Evolutionary conservation across 1,140 invertebrate genomes (phyloP).

Genomic region (Bombyx mandarina): DNA sequence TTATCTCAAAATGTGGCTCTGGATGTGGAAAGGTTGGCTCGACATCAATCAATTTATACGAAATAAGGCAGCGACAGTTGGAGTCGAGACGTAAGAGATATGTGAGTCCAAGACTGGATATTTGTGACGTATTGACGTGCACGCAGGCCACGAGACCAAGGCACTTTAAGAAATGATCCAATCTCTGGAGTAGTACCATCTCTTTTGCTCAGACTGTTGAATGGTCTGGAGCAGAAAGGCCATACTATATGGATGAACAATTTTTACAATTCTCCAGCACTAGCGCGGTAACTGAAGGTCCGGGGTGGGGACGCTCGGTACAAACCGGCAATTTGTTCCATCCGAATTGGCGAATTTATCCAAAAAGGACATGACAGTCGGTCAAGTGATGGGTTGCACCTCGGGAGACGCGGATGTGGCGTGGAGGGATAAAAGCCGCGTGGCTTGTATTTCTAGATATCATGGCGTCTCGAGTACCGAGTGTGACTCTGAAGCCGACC

Average conservation of each 20-base stretch:
- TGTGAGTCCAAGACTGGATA: conserved; percentile 22
- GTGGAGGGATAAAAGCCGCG: conserved; percentile 5
- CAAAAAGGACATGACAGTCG: conserved; percentile 4
- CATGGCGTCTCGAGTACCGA: conserved; percentile 2
- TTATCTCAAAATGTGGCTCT: conserved; percentile 18
- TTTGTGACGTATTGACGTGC: neutral
- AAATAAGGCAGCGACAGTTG: conserved; percentile 15
- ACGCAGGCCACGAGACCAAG: neutral
- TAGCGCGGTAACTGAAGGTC: conserved; percentile 15
- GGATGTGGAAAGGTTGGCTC: conserved; percentile 19
- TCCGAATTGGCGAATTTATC: conserved; percentile 4
- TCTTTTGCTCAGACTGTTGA: no score
- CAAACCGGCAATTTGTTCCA: conserved; percentile 23
- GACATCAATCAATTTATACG: conserved; percentile 12
- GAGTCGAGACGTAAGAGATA: conserved; percentile 22
- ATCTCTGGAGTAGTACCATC: conserved; percentile 11
- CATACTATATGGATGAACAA: conserved; percentile 22
- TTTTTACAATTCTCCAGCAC: conserved; percentile 19
- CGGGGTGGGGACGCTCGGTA: conserved; percentile 15
- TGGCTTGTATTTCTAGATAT: conserved; percentile 10
- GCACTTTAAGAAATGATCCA: conserved; percentile 11
- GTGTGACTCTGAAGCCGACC: conserved; percentile 2
- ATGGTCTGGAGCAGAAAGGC: conserved; percentile 18
- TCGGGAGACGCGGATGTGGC: conserved; percentile 6
- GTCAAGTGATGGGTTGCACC: conserved; percentile 7